Evolutionary conservation across 2,888 invertebrate genomes (phyloP).

Genomic region (Amiota communis): DNA sequence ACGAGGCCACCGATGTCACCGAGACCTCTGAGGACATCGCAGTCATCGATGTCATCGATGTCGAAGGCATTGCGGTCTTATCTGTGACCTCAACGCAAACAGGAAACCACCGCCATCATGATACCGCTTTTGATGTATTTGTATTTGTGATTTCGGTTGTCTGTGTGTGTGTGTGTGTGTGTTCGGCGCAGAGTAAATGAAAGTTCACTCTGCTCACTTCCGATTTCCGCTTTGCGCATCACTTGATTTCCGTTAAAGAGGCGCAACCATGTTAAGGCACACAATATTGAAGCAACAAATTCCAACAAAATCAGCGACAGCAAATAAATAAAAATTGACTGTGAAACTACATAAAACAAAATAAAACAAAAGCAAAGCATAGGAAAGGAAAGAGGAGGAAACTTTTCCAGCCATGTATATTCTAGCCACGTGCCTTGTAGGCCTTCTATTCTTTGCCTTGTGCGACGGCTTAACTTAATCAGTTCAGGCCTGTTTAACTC

Average conservation of each 20-base stretch:
- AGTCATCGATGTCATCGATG: not conserved
- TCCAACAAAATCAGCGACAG: constrained; percentile 43
- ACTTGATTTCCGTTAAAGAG: constrained; percentile 59
- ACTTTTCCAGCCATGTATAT: not conserved
- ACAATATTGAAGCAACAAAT: not conserved
- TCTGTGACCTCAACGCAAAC: constrained; percentile 34
- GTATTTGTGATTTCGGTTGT: constrained; percentile 14
- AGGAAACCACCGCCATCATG: constrained; percentile 54
- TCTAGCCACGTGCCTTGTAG: constrained; percentile 13
- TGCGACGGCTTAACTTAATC: not conserved
- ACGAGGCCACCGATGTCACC: constrained; percentile 28
- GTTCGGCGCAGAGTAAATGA: constrained; percentile 35
- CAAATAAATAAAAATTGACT: constrained; percentile 25
- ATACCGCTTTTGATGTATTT: constrained; percentile 46
- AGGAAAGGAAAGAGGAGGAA: not conserved
- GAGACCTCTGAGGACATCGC: too few species aligned
- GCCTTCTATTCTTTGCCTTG: not conserved
- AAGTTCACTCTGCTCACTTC: constrained; percentile 54
- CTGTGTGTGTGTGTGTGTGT: constrained; percentile 17
- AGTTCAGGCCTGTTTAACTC: constrained; percentile 19
- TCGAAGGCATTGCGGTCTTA: constrained; percentile 7
- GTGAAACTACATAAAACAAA: constrained; percentile 2
- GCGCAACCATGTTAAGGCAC: constrained; percentile 35
- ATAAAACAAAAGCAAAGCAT: not conserved
- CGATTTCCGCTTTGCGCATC: constrained; percentile 61